Conservation (phyloP, 2,797 vertebrate genomes). For the Myotis planiceps region DNA sequence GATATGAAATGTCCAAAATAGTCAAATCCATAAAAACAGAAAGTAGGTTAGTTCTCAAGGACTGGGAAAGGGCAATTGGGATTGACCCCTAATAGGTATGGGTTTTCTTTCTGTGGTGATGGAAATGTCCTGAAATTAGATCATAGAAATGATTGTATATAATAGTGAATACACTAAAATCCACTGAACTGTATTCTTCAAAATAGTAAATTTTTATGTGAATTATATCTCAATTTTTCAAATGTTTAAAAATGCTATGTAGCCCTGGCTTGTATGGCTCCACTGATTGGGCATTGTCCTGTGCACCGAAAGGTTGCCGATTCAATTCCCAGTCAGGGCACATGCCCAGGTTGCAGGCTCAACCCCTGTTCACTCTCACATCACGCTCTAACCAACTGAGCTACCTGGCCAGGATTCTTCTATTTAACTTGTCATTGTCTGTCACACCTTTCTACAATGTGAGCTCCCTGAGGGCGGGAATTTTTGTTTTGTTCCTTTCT, state of each 20-base stretch:
- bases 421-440: not conserved
- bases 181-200: not conserved
- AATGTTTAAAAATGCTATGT: not conserved
- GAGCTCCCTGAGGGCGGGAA: not conserved
- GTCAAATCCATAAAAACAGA: not conserved
- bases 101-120: not conserved
- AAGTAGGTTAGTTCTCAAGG: not conserved
- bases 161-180: not conserved
- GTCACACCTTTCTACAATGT: not conserved
- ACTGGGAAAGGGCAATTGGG: not conserved
- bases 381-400: not conserved
- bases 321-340: too few species aligned
- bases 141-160: not conserved
- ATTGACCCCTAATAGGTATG: not conserved
- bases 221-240: not conserved
- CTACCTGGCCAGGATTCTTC: not conserved
- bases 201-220: not conserved
- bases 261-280: not conserved
- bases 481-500: slow-evolving; percentile 11
- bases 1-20: not conserved
- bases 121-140: not conserved
- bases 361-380: too few species aligned
- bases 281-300: too few species aligned
- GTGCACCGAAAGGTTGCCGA: too few species aligned
- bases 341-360: too few species aligned